A percentile compares a stretch with the other conserved stretches of the same genome.
Conservation (phyloP, 2,797 vertebrate genomes). For the Hippopotamyrus pictus region DNA sequence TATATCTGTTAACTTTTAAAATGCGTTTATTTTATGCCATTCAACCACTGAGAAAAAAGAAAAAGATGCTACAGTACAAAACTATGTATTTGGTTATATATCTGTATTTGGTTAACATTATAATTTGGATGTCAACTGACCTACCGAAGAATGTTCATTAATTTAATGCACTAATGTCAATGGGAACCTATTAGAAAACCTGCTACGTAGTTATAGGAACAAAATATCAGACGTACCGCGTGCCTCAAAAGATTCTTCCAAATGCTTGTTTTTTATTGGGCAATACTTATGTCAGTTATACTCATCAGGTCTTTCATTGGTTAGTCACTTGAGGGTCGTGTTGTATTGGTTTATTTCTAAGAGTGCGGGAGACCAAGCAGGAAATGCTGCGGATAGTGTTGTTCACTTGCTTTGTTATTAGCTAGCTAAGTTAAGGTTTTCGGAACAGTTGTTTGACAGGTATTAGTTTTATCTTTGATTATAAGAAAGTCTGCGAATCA, state of each 20-base stretch:
- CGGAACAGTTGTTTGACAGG: not conserved
- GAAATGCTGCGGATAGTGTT: not conserved
- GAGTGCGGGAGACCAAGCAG: slow-evolving; percentile 15
- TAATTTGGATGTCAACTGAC: not conserved
- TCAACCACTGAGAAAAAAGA: not conserved
- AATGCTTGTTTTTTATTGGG: not conserved
- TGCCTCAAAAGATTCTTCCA: too few species aligned
- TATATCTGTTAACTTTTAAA: not conserved
- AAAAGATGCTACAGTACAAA: not conserved
- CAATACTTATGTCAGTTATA: not conserved
- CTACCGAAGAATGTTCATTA: not conserved
- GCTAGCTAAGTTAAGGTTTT: not conserved
- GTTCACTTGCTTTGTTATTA: not conserved
- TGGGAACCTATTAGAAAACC: not conserved
- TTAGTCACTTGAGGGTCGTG: not conserved
- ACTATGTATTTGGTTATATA: not conserved
- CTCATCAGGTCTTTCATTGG: not conserved
- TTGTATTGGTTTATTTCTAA: slow-evolving; percentile 6
- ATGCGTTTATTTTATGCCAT: not conserved
- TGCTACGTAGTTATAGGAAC: not conserved
- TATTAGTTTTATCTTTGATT: not conserved
- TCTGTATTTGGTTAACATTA: not conserved
- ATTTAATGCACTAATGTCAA: not conserved
- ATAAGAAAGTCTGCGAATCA: not conserved
- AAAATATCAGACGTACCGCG: slow-evolving; percentile 11